These are phyloP conservation scores for Lumbricus terrestris DNA, from an alignment of 2,888 invertebrate genomes.

Conservation along the genomic window DNA sequence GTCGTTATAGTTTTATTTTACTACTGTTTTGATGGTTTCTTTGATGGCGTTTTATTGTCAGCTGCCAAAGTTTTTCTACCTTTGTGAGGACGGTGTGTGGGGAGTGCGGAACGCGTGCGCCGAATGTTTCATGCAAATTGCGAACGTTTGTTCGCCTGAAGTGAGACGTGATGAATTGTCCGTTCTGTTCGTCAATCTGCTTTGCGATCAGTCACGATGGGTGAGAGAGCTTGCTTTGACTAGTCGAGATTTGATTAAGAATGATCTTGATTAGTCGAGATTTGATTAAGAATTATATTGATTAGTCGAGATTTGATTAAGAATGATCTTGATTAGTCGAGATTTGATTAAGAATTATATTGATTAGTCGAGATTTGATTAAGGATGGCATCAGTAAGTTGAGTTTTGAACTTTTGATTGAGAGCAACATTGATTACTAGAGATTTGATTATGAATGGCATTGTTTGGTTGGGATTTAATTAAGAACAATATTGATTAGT, in stretches of 20 bases:
- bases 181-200: constrained; percentile 67
- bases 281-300: not conserved
- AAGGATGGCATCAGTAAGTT: not conserved
- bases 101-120: constrained; percentile 76
- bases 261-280: not conserved
- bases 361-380: not conserved
- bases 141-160: constrained; percentile 67
- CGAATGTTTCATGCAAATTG: constrained; percentile 73
- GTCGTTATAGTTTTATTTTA: not conserved
- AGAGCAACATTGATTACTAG: not conserved
- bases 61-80: constrained; percentile 70
- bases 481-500: too few species aligned
- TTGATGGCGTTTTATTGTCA: constrained; percentile 49
- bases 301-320: not conserved
- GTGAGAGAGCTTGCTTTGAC: too few species aligned
- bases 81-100: constrained; percentile 73
- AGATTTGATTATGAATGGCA: too few species aligned
- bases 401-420: not conserved
- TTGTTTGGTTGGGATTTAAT: too few species aligned
- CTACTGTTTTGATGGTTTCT: not conserved
- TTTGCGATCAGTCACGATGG: constrained; percentile 67
- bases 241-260: too few species aligned
- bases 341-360: not conserved
- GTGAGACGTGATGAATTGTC: constrained; percentile 67
- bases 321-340: not conserved